Percentiles rank a stretch among this genome's conserved stretches.
These are phyloP conservation scores for Chrysaora quinquecirrha DNA, from an alignment of 30 jellyfish, hydroid and myxozoan species.

Conservation along the genomic window DNA sequence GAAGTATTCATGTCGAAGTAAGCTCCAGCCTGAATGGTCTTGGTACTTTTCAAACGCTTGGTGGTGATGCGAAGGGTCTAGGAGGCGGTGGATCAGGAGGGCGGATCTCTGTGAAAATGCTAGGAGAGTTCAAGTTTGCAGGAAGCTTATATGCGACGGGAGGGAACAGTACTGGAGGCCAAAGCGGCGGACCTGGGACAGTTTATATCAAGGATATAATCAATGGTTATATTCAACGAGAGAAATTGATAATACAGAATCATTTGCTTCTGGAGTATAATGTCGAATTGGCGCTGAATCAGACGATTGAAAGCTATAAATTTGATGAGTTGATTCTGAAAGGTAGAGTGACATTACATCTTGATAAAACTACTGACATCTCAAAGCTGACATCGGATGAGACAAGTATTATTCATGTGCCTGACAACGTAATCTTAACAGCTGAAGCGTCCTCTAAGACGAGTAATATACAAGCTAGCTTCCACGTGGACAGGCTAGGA, in stretches of 20 bases:
- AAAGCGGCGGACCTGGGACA: conserved; percentile 63
- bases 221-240: conserved; percentile 18
- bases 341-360: conserved; percentile 42
- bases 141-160: conserved; percentile 66
- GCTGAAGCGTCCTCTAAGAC: conserved; percentile 29
- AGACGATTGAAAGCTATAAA: conserved; percentile 11
- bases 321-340: conserved; percentile 34
- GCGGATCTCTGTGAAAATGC: conserved; percentile 19
- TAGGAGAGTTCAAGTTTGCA: conserved; percentile 14
- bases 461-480: conserved; percentile 49
- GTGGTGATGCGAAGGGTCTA: conserved; percentile 45
- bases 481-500: conserved; percentile 59
- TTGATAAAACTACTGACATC: conserved; percentile 34
- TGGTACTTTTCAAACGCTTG: conserved; percentile 40
- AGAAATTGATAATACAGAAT: conserved; percentile 29
- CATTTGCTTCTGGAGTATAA: neutral
- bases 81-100: conserved; percentile 81
- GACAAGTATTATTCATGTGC: conserved; percentile 46
- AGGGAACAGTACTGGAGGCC: conserved; percentile 22
- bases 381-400: conserved; percentile 45
- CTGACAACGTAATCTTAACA: conserved; percentile 38
- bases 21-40: conserved; percentile 36
- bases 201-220: conserved; percentile 38
- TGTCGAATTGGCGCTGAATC: conserved; percentile 31
- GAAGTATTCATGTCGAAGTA: conserved; percentile 27